Percentiles rank a stretch among this genome's conserved stretches.
Conservation (phyloP, 2,797 vertebrate genomes). For the Strix occidentalis region DNA sequence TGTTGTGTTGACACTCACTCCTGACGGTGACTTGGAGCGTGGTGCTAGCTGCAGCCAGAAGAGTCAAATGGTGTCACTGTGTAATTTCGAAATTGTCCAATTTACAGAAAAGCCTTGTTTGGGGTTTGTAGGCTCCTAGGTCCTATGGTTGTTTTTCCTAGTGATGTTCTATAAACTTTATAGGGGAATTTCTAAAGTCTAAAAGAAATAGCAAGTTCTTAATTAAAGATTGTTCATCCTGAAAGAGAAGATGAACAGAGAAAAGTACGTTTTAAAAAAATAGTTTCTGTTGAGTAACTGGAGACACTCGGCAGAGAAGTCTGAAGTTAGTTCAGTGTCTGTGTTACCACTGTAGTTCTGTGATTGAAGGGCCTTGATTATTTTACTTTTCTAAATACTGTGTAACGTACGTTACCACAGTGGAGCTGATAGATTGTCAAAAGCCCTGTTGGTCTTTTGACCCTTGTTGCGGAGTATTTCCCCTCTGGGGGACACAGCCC, state of each 20-base stretch:
- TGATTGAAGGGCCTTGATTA: background rate
- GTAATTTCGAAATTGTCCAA: background rate
- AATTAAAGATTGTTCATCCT: background rate
- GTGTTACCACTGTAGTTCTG: background rate
- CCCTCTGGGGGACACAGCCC: background rate
- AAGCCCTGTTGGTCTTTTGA: background rate
- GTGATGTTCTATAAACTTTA: background rate
- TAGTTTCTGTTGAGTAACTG: background rate
- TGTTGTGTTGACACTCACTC: background rate
- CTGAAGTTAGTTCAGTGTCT: background rate
- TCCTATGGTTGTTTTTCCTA: background rate
- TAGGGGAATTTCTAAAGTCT: background rate
- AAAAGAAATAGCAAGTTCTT: background rate
- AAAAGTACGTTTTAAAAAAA: background rate
- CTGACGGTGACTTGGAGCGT: fast-evolving
- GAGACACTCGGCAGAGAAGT: background rate
- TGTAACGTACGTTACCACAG: background rate
- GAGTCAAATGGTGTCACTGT: background rate
- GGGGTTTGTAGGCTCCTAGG: background rate
- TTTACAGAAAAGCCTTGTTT: background rate
- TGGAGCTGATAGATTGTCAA: background rate
- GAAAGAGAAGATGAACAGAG: background rate
- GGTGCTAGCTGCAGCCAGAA: background rate
- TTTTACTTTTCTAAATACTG: background rate
- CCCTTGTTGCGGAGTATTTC: background rate